phyloP scores from a whole-genome alignment of 2,113 vertebrate species.

The Chrysemys picta region DNA sequence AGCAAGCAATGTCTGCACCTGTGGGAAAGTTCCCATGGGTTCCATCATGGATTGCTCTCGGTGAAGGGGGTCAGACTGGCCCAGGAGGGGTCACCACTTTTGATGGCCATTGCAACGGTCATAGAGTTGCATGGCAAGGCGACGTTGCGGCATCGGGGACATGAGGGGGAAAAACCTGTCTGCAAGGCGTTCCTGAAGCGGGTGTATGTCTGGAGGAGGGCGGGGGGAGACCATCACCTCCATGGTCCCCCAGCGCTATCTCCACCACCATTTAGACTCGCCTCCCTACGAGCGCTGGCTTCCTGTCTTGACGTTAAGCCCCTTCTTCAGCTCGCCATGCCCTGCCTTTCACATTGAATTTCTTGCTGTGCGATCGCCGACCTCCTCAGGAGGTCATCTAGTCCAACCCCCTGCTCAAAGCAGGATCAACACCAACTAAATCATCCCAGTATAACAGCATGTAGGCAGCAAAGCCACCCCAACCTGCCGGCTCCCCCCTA shows the following conservation, averaged over 20 bases:
- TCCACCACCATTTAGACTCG: background rate
- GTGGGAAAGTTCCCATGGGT: background rate
- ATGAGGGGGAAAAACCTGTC: background rate
- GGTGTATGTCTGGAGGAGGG: background rate
- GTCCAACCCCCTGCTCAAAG: too few relatives aligned
- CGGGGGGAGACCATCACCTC: background rate
- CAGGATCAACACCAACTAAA: too few relatives aligned
- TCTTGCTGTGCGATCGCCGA: background rate
- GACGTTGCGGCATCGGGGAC: background rate
- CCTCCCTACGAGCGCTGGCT: fast-evolving
- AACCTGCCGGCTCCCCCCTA: background rate
- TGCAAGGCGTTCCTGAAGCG: background rate
- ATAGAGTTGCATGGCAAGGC: fast-evolving
- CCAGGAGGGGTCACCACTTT: background rate
- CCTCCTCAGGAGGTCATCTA: too few relatives aligned
- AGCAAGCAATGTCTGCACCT: background rate
- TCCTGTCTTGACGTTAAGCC: fast-evolving
- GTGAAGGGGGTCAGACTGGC: background rate
- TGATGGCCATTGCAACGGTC: background rate
- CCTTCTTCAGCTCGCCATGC: background rate
- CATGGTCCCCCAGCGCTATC: background rate
- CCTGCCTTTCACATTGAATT: background rate
- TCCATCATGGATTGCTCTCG: background rate
- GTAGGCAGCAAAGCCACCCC: constrained; percentile 3
- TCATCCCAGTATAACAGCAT: background rate